Evolutionary conservation across 1,140 invertebrate genomes (phyloP).

Genomic region (Halesus radiatus): DNA sequence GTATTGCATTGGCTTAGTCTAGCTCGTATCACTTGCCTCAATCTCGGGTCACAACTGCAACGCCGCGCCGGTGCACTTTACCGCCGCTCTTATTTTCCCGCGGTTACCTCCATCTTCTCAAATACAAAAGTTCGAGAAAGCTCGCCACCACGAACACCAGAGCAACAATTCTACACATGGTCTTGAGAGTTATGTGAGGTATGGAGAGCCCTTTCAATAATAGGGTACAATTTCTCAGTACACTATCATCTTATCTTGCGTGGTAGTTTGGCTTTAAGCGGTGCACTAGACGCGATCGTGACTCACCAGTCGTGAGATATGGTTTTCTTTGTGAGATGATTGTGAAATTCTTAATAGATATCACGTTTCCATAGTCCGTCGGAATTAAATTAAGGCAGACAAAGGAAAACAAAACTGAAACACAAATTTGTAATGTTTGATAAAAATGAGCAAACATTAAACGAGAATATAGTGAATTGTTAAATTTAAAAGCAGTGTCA

Average conservation of each 20-base stretch:
- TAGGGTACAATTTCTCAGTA: background rate
- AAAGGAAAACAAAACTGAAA: constrained; percentile 3
- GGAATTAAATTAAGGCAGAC: constrained; percentile 1
- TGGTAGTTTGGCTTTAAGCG: constrained; percentile 4
- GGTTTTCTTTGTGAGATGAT: constrained; percentile 20
- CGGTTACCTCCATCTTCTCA: constrained; percentile 10
- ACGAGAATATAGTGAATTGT: too few species aligned
- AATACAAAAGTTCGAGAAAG: background rate
- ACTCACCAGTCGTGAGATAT: constrained; percentile 35
- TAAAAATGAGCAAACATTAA: too few species aligned
- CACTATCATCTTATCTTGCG: background rate
- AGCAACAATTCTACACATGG: background rate
- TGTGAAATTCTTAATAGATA: background rate
- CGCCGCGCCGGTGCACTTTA: constrained; percentile 16
- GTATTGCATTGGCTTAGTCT: background rate
- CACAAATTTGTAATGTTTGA: too few species aligned
- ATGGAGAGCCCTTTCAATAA: background rate
- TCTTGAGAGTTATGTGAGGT: background rate
- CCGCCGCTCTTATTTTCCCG: constrained; percentile 25
- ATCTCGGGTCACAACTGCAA: constrained; percentile 32
- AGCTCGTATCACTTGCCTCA: constrained; percentile 14
- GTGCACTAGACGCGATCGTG: constrained; percentile 34
- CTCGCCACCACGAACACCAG: background rate
- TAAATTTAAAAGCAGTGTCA: too few species aligned
- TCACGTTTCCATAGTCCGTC: constrained; percentile 1